phyloP scores from a whole-genome alignment of 2,797 vertebrate species.

The Macrochelys suwanniensis region DNA sequence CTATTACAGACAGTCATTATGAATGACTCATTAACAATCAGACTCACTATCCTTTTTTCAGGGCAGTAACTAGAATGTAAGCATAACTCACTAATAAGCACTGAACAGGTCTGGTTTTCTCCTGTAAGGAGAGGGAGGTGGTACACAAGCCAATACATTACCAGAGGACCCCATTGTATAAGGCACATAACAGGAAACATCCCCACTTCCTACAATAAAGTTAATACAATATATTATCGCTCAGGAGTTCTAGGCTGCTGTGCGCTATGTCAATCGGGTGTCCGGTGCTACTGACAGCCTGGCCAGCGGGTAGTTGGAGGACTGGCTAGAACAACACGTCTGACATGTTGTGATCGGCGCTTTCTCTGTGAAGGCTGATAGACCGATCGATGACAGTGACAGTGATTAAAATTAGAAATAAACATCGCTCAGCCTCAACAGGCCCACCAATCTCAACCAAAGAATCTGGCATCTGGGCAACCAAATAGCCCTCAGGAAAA shows the following conservation, averaged over 20 bases:
- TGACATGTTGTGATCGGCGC: no score
- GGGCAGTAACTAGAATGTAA: background rate
- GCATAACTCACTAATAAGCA: background rate
- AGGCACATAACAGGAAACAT: background rate
- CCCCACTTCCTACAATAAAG: background rate
- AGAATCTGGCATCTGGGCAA: background rate
- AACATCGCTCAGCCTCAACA: background rate
- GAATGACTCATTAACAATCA: background rate
- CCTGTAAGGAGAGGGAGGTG: no score
- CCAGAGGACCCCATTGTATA: background rate
- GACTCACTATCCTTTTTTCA: background rate
- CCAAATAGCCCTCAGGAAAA: background rate
- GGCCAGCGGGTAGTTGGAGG: no score
- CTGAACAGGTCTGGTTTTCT: no score
- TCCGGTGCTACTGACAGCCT: no score
- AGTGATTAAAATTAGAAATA: conserved; percentile 19
- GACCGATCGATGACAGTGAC: no score
- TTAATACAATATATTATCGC: background rate
- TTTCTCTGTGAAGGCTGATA: no score
- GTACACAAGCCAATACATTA: no score
- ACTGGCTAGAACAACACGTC: no score
- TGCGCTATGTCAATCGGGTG: no score
- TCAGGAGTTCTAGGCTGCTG: no score
- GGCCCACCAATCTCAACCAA: background rate
- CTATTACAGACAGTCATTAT: background rate